phyloP scores from a whole-genome alignment of 2,113 vertebrate genomes.

The Sylvia atricapilla region DNA sequence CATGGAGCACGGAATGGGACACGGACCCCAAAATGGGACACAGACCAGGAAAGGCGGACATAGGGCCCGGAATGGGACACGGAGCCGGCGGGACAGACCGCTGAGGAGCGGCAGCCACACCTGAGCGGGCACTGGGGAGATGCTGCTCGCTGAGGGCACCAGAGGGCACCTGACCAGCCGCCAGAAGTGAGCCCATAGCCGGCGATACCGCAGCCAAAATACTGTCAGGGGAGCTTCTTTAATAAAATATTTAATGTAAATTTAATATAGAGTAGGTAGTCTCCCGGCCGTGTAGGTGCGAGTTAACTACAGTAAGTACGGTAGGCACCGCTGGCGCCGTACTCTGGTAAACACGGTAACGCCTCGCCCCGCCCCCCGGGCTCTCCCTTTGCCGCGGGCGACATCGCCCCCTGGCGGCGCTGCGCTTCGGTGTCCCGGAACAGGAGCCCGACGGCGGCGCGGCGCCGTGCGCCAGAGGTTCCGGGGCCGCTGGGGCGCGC shows the following conservation, averaged over 20 bases:
- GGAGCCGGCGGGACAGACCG: no score
- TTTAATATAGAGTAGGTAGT: accelerated
- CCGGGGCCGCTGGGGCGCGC: not conserved
- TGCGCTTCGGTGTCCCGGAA: accelerated
- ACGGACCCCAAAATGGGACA: no score
- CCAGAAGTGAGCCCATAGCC: not conserved
- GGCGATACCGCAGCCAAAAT: not conserved
- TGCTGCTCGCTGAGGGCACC: not conserved
- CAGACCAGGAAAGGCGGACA: no score
- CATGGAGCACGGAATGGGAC: not conserved
- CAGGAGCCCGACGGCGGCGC: not conserved
- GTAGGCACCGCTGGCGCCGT: accelerated
- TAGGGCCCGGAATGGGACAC: no score
- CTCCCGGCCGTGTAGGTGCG: accelerated
- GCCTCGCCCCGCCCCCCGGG: not conserved
- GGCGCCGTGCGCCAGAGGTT: not conserved
- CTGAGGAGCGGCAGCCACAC: not conserved
- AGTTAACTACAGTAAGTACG: not conserved
- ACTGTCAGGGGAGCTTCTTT: not conserved
- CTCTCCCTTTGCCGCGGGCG: not conserved
- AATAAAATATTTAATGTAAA: not conserved
- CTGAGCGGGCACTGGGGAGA: not conserved
- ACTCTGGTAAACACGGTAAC: not conserved
- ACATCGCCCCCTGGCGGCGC: not conserved
- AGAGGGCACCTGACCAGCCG: not conserved